Conservation (phyloP, 2,113 vertebrate species). For the Peucedramus taeniatus region DNA sequence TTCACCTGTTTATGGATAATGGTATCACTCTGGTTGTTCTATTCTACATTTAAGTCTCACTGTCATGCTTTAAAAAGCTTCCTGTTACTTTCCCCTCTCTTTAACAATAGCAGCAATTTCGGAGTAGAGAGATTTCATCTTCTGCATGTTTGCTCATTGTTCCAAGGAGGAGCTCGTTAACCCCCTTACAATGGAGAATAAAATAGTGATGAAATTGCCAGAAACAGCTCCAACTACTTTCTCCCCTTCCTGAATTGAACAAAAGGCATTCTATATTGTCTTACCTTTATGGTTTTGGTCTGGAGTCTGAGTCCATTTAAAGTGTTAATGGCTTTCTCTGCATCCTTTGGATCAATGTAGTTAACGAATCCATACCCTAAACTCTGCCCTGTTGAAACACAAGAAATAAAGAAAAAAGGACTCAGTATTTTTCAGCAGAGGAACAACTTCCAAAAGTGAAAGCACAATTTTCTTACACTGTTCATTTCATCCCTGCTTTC, state of each 20-base stretch:
- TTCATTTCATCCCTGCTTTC: neutral
- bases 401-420: constrained; percentile 51
- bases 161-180: neutral
- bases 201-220: neutral
- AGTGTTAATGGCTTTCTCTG: constrained; percentile 99
- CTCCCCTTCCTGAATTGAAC: neutral
- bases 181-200: neutral
- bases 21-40: neutral
- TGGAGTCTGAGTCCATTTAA: constrained; percentile 99
- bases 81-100: neutral
- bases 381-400: constrained; percentile 91
- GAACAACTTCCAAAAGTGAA: neutral
- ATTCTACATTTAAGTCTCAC: neutral
- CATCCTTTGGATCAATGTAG: constrained; percentile 99
- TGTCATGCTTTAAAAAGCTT: neutral
- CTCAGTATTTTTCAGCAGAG: constrained; percentile 60
- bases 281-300: constrained; percentile 99
- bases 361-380: constrained; percentile 99
- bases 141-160: neutral
- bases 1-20: neutral
- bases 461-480: neutral
- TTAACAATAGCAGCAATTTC: neutral
- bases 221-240: neutral
- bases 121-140: neutral
- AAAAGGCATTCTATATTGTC: constrained; percentile 30